These are phyloP conservation scores for Alectoris magna DNA, from an alignment of 2,797 vertebrate genomes.

Conservation along the genomic window DNA sequence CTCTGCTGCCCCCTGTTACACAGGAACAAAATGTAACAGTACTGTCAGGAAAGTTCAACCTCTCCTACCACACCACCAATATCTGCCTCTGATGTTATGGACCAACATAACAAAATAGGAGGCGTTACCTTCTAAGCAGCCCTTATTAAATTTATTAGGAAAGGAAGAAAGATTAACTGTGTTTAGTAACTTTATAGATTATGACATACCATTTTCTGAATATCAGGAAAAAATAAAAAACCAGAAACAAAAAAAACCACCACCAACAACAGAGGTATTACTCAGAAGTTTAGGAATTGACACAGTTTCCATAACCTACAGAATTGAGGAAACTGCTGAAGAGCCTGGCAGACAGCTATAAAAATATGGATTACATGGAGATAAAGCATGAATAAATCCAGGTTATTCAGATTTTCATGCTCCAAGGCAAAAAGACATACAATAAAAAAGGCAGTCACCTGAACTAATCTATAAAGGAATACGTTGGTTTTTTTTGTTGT, in stretches of 20 bases:
- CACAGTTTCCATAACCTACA: background rate
- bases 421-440: background rate
- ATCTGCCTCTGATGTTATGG: no score
- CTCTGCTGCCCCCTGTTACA: no score
- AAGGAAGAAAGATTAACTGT: background rate
- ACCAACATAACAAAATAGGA: no score
- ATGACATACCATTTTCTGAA: rapidly evolving
- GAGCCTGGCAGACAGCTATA: background rate
- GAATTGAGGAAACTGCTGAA: background rate
- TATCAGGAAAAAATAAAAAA: background rate
- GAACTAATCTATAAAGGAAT: background rate
- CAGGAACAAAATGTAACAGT: no score
- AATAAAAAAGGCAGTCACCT: background rate
- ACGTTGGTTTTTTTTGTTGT: no score
- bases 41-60: no score
- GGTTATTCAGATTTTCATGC: background rate
- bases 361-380: background rate
- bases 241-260: no score
- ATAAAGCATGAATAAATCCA: background rate
- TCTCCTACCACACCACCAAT: no score
- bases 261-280: background rate
- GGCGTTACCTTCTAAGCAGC: no score
- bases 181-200: background rate
- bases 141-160: background rate
- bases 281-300: background rate